These are phyloP conservation scores for Melanargia galathea DNA, from an alignment of 2,888 invertebrate species.

Conservation along the genomic window DNA sequence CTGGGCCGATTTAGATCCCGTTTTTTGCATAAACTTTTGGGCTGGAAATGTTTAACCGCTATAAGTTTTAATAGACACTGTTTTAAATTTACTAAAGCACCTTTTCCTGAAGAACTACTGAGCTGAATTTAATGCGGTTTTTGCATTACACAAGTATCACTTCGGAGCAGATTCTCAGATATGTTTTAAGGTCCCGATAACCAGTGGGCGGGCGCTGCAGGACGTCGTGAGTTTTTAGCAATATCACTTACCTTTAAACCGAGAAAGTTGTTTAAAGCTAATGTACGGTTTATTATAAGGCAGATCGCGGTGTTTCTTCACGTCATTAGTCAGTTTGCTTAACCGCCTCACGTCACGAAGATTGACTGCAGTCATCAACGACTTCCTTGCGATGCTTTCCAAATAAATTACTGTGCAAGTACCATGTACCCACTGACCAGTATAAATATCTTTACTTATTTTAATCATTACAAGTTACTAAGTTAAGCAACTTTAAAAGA, in stretches of 20 bases:
- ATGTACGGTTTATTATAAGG: conserved; percentile 10
- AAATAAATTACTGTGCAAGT: conserved; percentile 50
- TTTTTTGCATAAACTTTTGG: no score
- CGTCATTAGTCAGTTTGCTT: conserved; percentile 33
- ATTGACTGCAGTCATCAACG: conserved; percentile 57
- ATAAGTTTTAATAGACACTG: no score
- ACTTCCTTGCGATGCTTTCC: conserved; percentile 58
- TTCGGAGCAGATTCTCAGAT: no score
- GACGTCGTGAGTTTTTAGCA: no score
- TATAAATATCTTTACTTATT: neutral
- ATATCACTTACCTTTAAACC: neutral
- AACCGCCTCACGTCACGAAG: conserved; percentile 47
- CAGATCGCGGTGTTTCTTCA: conserved; percentile 13
- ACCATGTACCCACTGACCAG: conserved; percentile 9
- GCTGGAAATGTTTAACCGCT: no score
- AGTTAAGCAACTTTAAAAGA: neutral
- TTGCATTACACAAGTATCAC: no score
- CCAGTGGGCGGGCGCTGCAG: no score
- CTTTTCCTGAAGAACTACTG: no score
- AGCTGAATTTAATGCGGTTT: no score
- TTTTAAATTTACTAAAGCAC: no score
- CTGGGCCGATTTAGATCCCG: no score
- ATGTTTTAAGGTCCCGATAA: no score
- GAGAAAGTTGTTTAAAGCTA: neutral
- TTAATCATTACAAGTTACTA: neutral